phyloP scores from a whole-genome alignment of 2,113 vertebrate species.

The Takifugu flavidus region DNA sequence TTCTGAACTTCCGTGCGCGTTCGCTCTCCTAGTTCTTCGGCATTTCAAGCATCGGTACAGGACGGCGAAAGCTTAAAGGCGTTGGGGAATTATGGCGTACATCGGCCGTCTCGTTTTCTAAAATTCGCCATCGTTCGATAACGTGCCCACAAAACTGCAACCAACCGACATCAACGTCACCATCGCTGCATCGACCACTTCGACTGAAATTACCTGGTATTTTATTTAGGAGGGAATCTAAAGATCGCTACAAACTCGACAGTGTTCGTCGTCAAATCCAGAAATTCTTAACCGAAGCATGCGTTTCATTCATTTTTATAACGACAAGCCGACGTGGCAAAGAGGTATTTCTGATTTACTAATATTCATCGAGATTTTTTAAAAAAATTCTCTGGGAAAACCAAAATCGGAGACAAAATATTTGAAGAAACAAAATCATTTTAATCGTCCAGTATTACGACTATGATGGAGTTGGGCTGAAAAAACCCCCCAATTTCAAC shows the following conservation, averaged over 20 bases:
- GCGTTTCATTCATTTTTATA: background rate
- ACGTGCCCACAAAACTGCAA: background rate
- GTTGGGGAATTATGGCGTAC: conserved; percentile 52
- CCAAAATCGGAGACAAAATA: no score
- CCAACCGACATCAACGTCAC: no score
- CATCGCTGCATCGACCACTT: no score
- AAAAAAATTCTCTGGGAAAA: no score
- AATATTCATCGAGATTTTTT: background rate
- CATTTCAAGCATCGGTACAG: conserved; percentile 34
- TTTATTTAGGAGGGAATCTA: no score
- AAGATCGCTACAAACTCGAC: no score
- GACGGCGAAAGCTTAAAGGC: conserved; percentile 42
- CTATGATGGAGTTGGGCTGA: background rate
- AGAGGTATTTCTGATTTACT: background rate
- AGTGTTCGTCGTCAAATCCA: background rate
- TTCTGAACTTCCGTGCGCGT: conserved; percentile 48
- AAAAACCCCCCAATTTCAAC: background rate
- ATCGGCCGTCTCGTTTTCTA: conserved; percentile 25
- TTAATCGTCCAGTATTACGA: conserved; percentile 1
- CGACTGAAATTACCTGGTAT: no score
- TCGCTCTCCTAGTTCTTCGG: conserved; percentile 15
- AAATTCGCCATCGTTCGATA: conserved; percentile 6
- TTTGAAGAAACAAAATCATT: no score
- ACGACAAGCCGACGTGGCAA: background rate
- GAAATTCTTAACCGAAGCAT: background rate